Evolutionary conservation across 2,888 invertebrate genomes (phyloP), one percentile per base, ranked within the genome.

Genomic region (Junonia oenone): DNA sequence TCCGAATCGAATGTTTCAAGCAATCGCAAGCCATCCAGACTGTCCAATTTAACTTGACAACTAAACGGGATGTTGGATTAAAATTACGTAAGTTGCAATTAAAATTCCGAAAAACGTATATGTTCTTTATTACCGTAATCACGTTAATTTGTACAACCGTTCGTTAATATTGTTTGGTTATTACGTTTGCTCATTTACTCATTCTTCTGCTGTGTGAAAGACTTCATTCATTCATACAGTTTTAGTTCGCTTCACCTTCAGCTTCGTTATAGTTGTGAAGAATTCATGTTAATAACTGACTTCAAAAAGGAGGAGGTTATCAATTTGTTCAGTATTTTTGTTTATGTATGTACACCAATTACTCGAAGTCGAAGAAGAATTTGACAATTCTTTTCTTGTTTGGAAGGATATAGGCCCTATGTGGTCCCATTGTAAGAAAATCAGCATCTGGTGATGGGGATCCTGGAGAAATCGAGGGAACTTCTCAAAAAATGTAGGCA

Each of bases 131-230:
- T 54, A 48, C 14, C 33, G 17, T 37, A 49, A 43, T 22, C 31
- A 9, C 17, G 31, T 38, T 48, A 43, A 43, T 48, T 48, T 54
- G 43, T 31, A 54, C 40, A 26, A 43, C 15, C 48, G 33, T 43
- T 40, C 26, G 14, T 54, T 48, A 29, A 54, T 19, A 54, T 13
- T 22, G 31, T 29, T 48, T 31, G 38, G 29, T 17, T 54, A 49
- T 55, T 55, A 43, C 9, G 26, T 35, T 48, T 38, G 9, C 38
- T 40, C 38, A 40, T 53, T 51, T 38, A 11, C 37, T 15, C 37
- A 11, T 45, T 13, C 19, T 51, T 52, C 19, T 52, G 17, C 11
- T 29, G 29, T 17, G 37, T 52, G 52, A 52, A 52, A 46, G 52
- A 45, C 37, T 37, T 45, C 52, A 45, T 37, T 52, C 27, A 46